Conservation (phyloP, 2,888 invertebrate species). For the Dasysyrphus albostriatus region DNA sequence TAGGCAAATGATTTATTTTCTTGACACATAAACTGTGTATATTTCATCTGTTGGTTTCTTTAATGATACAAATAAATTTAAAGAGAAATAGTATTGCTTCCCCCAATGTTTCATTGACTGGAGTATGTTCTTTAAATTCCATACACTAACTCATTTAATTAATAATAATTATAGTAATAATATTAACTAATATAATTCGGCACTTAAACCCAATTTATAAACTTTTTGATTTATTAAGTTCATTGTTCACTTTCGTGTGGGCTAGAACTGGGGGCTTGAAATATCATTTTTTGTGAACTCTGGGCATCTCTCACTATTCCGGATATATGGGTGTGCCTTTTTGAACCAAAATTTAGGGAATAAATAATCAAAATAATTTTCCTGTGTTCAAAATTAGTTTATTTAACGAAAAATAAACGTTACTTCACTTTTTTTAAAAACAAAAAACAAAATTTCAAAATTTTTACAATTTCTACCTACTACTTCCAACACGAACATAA, state of each 20-base stretch:
- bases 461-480: slow-evolving; percentile 5
- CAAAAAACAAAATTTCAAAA: background rate
- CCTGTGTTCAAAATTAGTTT: background rate
- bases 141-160: background rate
- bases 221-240: background rate
- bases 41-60: background rate
- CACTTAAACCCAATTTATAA: no score
- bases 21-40: background rate
- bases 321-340: background rate
- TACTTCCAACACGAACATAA: no score
- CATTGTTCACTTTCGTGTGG: background rate
- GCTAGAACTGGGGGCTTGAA: background rate
- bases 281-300: background rate
- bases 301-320: background rate
- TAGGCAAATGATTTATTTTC: background rate
- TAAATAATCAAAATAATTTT: background rate
- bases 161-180: no score
- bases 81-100: background rate
- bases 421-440: background rate
- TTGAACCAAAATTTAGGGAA: background rate
- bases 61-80: background rate
- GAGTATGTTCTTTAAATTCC: background rate
- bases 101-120: background rate
- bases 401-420: background rate
- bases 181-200: no score